Evolutionary conservation across 2,113 vertebrate genomes (phyloP).

Genomic region (Phylloscopus trochiloides): DNA sequence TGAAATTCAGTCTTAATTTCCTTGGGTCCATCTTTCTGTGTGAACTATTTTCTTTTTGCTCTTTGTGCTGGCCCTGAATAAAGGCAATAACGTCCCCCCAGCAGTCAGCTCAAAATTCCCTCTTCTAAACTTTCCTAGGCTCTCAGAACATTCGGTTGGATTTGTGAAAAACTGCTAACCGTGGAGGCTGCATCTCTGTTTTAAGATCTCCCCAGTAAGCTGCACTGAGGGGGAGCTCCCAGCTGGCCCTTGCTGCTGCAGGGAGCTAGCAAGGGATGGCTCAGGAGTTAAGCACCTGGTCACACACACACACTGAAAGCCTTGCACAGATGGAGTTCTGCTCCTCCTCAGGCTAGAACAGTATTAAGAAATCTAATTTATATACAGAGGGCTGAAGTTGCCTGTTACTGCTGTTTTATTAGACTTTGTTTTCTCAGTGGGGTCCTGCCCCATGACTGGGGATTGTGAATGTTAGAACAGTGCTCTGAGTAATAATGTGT

Average conservation of each 20-base stretch:
- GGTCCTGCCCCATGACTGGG: constrained; percentile 9
- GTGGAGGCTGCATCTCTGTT: not conserved
- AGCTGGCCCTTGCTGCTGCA: not conserved
- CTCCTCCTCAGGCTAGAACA: not conserved
- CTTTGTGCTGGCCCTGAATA: not conserved
- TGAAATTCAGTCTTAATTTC: not conserved
- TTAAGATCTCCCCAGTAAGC: not conserved
- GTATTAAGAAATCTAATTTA: not conserved
- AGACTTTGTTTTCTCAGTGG: constrained; percentile 40
- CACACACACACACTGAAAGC: not conserved
- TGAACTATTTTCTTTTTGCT: not conserved
- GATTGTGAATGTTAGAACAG: not conserved
- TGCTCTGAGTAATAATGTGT: not conserved
- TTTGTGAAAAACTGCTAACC: not conserved
- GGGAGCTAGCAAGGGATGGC: not conserved
- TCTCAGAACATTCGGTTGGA: not conserved
- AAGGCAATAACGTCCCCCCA: not conserved
- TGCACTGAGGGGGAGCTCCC: not conserved
- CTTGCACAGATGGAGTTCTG: constrained; percentile 2
- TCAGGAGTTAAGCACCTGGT: not conserved
- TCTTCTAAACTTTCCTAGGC: not conserved
- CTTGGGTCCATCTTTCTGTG: not conserved
- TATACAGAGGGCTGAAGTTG: not conserved
- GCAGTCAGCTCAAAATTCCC: not conserved
- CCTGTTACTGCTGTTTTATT: constrained; percentile 48